Evolutionary conservation across 2,888 invertebrate genomes (phyloP).

Genomic region (Sminthurinus aureus): DNA sequence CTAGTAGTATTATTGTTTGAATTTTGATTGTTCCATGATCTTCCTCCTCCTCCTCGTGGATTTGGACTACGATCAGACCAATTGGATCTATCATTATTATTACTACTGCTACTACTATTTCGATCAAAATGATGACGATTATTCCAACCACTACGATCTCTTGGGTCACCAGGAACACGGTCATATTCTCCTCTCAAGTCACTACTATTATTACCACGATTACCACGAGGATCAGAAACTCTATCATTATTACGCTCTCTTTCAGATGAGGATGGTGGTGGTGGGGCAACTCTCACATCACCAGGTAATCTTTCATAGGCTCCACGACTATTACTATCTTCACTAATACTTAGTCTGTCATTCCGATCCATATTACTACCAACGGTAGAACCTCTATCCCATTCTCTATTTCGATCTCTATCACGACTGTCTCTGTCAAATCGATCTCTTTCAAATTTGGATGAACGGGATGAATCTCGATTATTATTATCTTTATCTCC

Average conservation of each 20-base stretch:
- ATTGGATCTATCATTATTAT: neutral
- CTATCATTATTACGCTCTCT: neutral
- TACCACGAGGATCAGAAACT: neutral
- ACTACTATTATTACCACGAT: neutral
- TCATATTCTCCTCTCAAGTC: constrained; percentile 15
- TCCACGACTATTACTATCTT: neutral
- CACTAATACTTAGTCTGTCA: neutral
- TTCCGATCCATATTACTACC: neutral
- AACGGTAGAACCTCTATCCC: constrained; percentile 14
- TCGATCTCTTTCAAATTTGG: neutral
- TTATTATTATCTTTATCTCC: neutral
- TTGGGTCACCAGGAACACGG: constrained; percentile 31
- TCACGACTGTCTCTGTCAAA: constrained; percentile 12
- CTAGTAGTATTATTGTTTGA: neutral
- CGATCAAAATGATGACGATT: constrained; percentile 13
- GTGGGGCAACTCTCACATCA: neutral
- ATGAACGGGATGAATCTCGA: neutral
- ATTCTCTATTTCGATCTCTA: neutral
- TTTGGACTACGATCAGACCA: constrained; percentile 30
- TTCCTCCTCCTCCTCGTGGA: neutral
- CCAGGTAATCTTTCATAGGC: neutral
- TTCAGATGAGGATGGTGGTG: neutral
- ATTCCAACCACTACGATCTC: neutral
- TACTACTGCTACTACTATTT: neutral
- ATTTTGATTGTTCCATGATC: neutral